Base-by-base conservation (phyloP, 2,113 vertebrate species). In the Gymnobelideus leadbeateri region DNA sequence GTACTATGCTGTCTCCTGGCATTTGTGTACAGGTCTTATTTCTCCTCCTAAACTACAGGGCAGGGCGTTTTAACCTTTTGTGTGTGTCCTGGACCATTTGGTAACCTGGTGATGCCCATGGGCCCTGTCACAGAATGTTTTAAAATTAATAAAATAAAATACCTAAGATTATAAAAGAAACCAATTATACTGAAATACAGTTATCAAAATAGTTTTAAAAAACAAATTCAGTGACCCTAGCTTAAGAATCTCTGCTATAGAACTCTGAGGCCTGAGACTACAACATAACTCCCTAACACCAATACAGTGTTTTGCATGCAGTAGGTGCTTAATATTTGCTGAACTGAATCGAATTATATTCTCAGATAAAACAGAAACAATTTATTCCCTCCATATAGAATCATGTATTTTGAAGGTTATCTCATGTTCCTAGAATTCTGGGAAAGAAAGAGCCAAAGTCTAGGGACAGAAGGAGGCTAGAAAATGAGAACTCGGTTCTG, bases 311-410 rank as follows among this genome's bases (percentile, higher is more conserved):
- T 92, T 23, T 23, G 50, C 89, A 92, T n/a, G 3, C 9, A 31
- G 54, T 7, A 91, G 49, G 31, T n/a, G 21, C n/a, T 49, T 89
- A 61, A 26, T 50, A 93, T 89, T 26, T 5, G 50, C 0, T 49
- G 25, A 84, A 55, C 47, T 28, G n/a, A 49, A 37, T 12, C 37
- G 28, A 37, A 37, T 68, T 3, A 31, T 0, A 43, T 93, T 92
- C 89, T 91, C 91, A 94, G 77, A 96, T 95, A 94, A 95, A 26
- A 0, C n/a, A 51, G 55, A 47, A 52, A 51, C n/a, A 31, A 37
- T 28, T 92, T 68, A 94, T 51, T 37, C 4, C 11, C 61, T 47
- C 91, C 3, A 5, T 11, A 92, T 50, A 92, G 57, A 55, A 16
- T 55, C 94, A 89, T 16, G 23, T 89, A 94, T 92, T 52, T 12